Evolutionary conservation across 2,113 vertebrate species (phyloP).

Genomic region (Macquaria australasica): DNA sequence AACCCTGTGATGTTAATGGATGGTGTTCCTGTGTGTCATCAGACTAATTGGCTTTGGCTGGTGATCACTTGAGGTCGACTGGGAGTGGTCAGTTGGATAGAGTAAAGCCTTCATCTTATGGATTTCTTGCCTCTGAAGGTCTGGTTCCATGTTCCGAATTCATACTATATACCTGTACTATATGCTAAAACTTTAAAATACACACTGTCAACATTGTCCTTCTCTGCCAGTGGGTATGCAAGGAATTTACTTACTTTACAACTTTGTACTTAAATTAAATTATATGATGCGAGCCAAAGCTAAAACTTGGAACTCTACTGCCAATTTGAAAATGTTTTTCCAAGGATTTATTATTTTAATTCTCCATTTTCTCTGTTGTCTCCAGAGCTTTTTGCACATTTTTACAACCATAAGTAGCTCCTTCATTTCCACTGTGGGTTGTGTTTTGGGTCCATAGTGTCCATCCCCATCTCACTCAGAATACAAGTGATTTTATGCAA

Average conservation of each 20-base stretch:
- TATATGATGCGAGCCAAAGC: background rate
- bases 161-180: background rate
- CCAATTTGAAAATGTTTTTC: background rate
- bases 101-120: conserved; percentile 50
- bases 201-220: background rate
- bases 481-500: background rate
- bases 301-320: background rate
- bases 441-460: background rate
- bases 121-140: conserved; percentile 19
- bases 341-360: background rate
- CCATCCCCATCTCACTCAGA: background rate
- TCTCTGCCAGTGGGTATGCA: no score
- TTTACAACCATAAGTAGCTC: conserved; percentile 3
- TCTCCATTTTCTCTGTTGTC: background rate
- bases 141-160: background rate
- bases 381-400: conserved; percentile 4
- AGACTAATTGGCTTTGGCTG: conserved; percentile 75
- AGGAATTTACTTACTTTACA: background rate
- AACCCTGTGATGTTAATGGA: conserved; percentile 43
- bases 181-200: background rate
- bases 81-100: conserved; percentile 49
- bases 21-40: conserved; percentile 63
- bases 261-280: background rate
- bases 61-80: conserved; percentile 54
- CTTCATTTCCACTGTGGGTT: conserved; percentile 7